A percentile compares a stretch with the other conserved stretches of the same genome.
Evolutionary conservation across 2,113 vertebrate genomes (phyloP).

Genomic region (Mellivora capensis): DNA sequence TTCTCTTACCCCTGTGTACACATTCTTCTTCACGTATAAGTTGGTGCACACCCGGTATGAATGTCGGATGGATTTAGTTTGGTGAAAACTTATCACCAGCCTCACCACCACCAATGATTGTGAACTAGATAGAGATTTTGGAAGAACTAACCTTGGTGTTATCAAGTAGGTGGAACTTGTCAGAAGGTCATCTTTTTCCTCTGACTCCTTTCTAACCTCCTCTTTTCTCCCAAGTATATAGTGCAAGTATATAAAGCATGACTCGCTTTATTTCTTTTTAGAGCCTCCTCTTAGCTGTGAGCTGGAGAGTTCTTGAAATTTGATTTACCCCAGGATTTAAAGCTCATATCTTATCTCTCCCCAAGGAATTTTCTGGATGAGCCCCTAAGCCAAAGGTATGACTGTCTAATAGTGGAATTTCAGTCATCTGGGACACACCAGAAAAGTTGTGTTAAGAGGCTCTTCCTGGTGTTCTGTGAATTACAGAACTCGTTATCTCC

Average conservation of each 20-base stretch:
- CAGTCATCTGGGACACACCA: background rate
- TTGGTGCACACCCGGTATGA: background rate
- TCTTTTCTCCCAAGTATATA: background rate
- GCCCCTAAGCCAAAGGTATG: background rate
- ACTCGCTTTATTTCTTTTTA: background rate
- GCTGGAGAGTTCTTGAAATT: background rate
- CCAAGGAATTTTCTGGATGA: conserved; percentile 27
- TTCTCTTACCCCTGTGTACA: background rate
- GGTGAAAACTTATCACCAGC: background rate
- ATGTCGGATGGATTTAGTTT: background rate
- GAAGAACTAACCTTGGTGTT: background rate
- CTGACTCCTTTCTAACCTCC: background rate
- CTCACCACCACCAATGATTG: background rate
- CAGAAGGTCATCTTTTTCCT: background rate
- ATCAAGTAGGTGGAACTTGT: background rate
- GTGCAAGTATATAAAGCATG: background rate
- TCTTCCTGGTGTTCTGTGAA: background rate
- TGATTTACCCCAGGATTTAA: background rate
- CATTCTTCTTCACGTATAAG: background rate
- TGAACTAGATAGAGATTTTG: background rate
- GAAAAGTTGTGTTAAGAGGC: background rate
- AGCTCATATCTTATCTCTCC: background rate
- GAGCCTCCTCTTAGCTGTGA: background rate
- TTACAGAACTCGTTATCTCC: background rate
- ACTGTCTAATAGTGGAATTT: conserved; percentile 44